Conservation (phyloP, 2,797 vertebrate genomes). For the Apogon talboti region DNA sequence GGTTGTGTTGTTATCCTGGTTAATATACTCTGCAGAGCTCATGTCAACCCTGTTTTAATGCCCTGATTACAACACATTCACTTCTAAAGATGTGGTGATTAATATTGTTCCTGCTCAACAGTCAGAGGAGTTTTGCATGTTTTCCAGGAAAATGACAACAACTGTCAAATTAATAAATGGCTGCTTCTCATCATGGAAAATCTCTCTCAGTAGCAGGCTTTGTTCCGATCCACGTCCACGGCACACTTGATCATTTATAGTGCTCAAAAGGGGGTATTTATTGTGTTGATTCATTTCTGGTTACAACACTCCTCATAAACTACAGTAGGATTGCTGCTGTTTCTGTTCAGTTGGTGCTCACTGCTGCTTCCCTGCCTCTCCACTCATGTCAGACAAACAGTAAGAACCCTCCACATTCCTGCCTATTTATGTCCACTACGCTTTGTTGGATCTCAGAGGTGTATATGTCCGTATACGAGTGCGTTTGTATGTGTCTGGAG, state of each 20-base stretch:
- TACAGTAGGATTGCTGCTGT: too few relatives aligned
- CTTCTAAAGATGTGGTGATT: neutral
- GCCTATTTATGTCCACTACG: conserved; percentile 19
- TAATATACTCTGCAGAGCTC: neutral
- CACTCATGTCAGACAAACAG: conserved; percentile 5
- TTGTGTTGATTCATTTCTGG: too few relatives aligned
- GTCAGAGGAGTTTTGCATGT: neutral
- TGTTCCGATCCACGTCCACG: too few relatives aligned
- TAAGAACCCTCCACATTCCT: conserved; percentile 3
- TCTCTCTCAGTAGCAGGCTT: too few relatives aligned
- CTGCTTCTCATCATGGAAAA: too few relatives aligned
- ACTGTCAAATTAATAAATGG: too few relatives aligned
- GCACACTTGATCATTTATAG: too few relatives aligned
- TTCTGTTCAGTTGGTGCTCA: neutral
- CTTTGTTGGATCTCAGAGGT: conserved; percentile 5
- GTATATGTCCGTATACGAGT: conserved; percentile 16
- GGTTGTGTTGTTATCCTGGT: too few relatives aligned
- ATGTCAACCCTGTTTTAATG: neutral
- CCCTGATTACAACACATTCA: neutral
- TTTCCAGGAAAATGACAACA: neutral
- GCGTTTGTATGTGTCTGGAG: conserved; percentile 1
- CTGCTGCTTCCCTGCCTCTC: neutral
- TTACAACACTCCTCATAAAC: too few relatives aligned
- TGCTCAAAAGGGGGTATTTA: too few relatives aligned
- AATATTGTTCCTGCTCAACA: neutral